Evolutionary conservation across 2,113 vertebrate genomes (phyloP).

Genomic region (Apaloderma vittatum): DNA sequence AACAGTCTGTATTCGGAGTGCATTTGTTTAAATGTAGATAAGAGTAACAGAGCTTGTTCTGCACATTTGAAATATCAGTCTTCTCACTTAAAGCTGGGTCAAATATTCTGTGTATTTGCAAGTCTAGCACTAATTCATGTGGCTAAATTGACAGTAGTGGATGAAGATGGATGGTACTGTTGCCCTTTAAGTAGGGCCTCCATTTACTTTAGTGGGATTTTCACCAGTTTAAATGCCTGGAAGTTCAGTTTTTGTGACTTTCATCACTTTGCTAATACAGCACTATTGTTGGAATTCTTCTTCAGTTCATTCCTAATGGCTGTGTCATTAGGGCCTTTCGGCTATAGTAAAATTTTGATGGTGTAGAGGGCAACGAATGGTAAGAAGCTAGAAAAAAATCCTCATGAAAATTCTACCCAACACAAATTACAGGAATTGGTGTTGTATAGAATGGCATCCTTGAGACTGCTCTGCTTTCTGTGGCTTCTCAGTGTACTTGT

Average conservation of each 20-base stretch:
- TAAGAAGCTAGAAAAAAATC: neutral
- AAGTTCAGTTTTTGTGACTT: neutral
- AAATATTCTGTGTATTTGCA: neutral
- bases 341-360: neutral
- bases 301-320: neutral
- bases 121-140: neutral
- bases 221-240: neutral
- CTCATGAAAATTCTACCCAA: neutral
- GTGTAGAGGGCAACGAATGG: neutral
- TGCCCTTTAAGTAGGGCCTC: neutral
- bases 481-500: slow-evolving; percentile 11
- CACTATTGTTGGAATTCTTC: neutral
- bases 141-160: neutral
- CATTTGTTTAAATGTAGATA: slow-evolving; percentile 13
- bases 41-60: neutral
- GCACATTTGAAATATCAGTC: neutral
- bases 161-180: neutral
- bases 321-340: neutral
- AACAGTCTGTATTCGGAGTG: neutral
- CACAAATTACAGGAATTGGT: slow-evolving; percentile 1
- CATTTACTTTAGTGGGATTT: neutral
- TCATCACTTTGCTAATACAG: neutral
- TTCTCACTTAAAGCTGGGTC: neutral
- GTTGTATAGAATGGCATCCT: neutral
- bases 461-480: neutral